Conservation (phyloP, 2,113 vertebrate genomes). For the Aspiorhynchus laticeps region DNA sequence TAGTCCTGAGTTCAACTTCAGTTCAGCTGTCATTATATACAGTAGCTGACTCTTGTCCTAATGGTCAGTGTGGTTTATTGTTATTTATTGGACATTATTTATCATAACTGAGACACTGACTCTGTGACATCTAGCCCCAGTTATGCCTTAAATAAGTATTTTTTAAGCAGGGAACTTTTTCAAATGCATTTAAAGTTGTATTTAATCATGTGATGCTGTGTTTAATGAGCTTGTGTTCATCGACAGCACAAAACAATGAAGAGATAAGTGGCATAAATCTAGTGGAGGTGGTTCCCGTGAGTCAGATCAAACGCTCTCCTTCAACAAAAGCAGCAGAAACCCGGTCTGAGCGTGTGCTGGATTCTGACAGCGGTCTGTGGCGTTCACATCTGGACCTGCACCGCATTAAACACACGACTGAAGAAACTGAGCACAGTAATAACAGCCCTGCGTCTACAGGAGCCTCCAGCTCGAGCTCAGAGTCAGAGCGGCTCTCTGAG, state of each 20-base stretch:
- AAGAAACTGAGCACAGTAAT: neutral
- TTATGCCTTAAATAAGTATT: too few relatives aligned
- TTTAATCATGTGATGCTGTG: too few relatives aligned
- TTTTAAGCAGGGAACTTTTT: too few relatives aligned
- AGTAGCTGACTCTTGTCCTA: neutral
- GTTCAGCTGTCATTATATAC: neutral
- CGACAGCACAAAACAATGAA: conserved; percentile 60
- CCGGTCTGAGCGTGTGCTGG: conserved; percentile 52
- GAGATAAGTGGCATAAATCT: conserved; percentile 59
- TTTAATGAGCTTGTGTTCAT: neutral
- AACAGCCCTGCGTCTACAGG: rapidly evolving
- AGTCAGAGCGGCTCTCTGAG: neutral
- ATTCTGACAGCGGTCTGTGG: conserved; percentile 68
- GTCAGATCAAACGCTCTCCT: conserved; percentile 59
- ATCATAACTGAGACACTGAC: too few relatives aligned
- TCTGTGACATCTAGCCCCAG: too few relatives aligned
- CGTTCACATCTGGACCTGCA: conserved; percentile 76
- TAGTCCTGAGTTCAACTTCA: neutral
- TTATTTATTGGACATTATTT: neutral
- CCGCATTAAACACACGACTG: conserved; percentile 55
- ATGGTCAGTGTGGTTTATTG: neutral
- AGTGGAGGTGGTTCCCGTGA: conserved; percentile 71
- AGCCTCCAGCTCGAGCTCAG: neutral
- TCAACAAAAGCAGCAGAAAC: conserved; percentile 60
- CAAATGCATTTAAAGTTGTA: too few relatives aligned